Conservation (phyloP, 2,113 vertebrate genomes). For the Lepus europaeus region DNA sequence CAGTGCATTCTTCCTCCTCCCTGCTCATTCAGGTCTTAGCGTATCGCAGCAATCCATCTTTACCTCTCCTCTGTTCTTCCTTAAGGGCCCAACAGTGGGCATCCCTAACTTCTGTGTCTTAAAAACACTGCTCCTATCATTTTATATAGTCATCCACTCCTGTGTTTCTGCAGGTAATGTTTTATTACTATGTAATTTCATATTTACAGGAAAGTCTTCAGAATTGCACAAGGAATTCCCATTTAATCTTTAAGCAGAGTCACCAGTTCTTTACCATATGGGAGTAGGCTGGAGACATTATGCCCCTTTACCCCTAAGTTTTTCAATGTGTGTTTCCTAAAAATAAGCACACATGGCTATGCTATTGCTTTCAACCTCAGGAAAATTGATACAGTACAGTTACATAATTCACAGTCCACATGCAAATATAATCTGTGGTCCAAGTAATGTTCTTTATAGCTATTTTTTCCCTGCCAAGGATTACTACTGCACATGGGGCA, state of each 20-base stretch:
- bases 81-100: not conserved
- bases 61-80: not conserved
- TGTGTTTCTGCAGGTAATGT: not conserved
- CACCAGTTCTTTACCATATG: not conserved
- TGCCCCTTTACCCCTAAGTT: not conserved
- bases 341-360: not conserved
- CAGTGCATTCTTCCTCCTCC: not conserved
- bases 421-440: not conserved
- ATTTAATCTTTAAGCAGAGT: not conserved
- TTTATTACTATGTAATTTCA: constrained; percentile 23
- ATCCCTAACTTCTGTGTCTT: not conserved
- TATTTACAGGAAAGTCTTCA: not conserved
- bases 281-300: not conserved
- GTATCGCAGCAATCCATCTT: not conserved
- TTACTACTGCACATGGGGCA: constrained; percentile 22
- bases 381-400: constrained; percentile 39
- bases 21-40: not conserved
- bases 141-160: not conserved
- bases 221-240: not conserved
- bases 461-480: constrained; percentile 32
- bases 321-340: constrained; percentile 9
- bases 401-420: constrained; percentile 20
- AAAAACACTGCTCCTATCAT: not conserved
- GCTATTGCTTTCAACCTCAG: constrained; percentile 21
- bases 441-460: not conserved